Conservation (phyloP, 2,888 invertebrate species). For the Caenorhabditis drosophilae region DNA sequence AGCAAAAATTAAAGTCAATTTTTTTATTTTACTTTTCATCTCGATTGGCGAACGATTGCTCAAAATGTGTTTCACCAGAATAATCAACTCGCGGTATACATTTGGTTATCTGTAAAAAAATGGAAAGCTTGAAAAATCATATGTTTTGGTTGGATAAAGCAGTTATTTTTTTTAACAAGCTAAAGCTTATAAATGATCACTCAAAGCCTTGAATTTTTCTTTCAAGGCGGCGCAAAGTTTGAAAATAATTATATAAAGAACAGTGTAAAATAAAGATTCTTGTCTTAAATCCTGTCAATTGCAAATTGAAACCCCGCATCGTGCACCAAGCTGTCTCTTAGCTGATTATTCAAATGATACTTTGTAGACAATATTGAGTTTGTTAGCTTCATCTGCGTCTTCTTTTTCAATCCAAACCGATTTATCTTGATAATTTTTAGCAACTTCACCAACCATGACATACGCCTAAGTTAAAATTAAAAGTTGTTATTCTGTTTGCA, state of each 20-base stretch:
- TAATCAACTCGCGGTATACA: conserved; percentile 28
- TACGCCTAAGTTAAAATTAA: conserved; percentile 44
- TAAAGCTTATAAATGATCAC: too few relatives aligned
- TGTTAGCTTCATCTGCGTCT: conserved; percentile 36
- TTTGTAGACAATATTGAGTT: conserved; percentile 43
- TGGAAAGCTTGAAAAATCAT: neutral
- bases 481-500: neutral
- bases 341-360: conserved; percentile 15
- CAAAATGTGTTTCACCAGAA: conserved; percentile 40
- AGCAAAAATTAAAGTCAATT: neutral
- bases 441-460: conserved; percentile 57
- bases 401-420: conserved; percentile 53
- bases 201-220: too few relatives aligned
- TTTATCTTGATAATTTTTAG: conserved; percentile 51
- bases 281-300: conserved; percentile 63
- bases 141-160: too few relatives aligned
- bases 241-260: too few relatives aligned
- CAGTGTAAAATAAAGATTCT: too few relatives aligned
- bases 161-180: neutral
- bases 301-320: conserved; percentile 67
- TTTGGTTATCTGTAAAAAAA: conserved; percentile 23
- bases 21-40: conserved; percentile 36
- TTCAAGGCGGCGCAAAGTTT: too few relatives aligned
- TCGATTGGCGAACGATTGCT: conserved; percentile 32
- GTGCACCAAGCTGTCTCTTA: conserved; percentile 41